These are phyloP conservation scores for Erynnis tages DNA, from an alignment of 2,888 invertebrate species.

Conservation along the genomic window DNA sequence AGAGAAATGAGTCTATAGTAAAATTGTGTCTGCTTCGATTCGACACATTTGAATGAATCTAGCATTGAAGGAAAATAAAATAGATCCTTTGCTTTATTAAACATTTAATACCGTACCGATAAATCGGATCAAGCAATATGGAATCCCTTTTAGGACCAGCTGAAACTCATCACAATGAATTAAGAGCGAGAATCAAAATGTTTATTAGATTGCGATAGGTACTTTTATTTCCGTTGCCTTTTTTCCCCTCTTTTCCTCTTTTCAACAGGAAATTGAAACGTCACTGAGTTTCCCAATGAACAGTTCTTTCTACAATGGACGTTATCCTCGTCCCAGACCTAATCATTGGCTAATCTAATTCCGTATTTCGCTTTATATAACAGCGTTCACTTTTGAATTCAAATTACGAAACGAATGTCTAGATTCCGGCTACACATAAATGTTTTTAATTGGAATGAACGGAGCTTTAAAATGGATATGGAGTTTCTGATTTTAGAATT, in stretches of 20 bases:
- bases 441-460: no score
- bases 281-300: slow-evolving; percentile 45
- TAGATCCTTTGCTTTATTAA: no score
- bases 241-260: slow-evolving; percentile 37
- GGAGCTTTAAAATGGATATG: no score
- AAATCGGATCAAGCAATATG: no score
- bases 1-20: no score
- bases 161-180: slow-evolving; percentile 13
- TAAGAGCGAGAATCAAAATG: slow-evolving; percentile 16
- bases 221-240: slow-evolving; percentile 27
- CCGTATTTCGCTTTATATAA: slow-evolving; percentile 25
- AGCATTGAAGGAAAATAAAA: no score
- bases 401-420: slow-evolving; percentile 1
- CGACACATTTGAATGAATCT: no score
- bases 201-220: slow-evolving; percentile 15
- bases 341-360: slow-evolving; percentile 38
- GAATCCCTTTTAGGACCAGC: not conserved
- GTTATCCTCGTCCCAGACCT: slow-evolving; percentile 39
- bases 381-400: slow-evolving; percentile 1
- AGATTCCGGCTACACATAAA: no score
- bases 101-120: no score
- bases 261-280: slow-evolving; percentile 59
- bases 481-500: no score
- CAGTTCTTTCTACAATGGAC: slow-evolving; percentile 43
- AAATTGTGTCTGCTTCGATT: no score